phyloP scores from a whole-genome alignment of 2,113 vertebrate genomes.

The Pipra filicauda region DNA sequence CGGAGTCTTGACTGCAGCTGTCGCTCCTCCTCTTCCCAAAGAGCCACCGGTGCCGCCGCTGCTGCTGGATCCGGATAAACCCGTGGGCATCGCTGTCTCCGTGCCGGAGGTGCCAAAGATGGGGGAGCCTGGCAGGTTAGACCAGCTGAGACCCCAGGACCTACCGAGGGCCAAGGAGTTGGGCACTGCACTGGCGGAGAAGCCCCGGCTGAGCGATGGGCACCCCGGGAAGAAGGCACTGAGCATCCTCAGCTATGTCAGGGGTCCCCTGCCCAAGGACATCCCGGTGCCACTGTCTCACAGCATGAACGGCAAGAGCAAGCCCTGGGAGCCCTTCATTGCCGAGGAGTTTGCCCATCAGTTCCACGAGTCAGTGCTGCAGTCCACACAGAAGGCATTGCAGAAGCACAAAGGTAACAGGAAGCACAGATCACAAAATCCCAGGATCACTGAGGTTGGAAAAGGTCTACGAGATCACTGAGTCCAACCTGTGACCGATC shows the following conservation, averaged over 20 bases:
- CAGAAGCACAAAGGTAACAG: slow-evolving; percentile 94
- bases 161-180: slow-evolving; percentile 79
- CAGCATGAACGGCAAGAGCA: slow-evolving; percentile 89
- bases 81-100: slow-evolving; percentile 64
- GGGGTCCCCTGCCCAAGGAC: slow-evolving; percentile 87
- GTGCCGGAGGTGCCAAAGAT: slow-evolving; percentile 72
- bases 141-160: slow-evolving; percentile 79
- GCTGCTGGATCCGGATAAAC: slow-evolving; percentile 78
- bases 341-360: slow-evolving; percentile 98
- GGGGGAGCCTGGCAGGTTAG: slow-evolving; percentile 71
- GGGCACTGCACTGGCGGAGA: slow-evolving; percentile 64
- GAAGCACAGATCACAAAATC: not conserved
- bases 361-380: slow-evolving; percentile 97
- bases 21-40: slow-evolving; percentile 37
- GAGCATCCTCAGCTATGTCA: slow-evolving; percentile 87
- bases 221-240: slow-evolving; percentile 80
- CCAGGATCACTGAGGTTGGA: not conserved
- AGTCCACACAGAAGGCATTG: slow-evolving; percentile 97
- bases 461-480: not conserved
- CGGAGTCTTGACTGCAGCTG: accelerated
- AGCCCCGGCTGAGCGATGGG: slow-evolving; percentile 78
- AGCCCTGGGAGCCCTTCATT: slow-evolving; percentile 93
- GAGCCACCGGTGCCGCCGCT: slow-evolving; percentile 60
- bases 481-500: not conserved
- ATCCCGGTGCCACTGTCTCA: slow-evolving; percentile 75